Conservation (phyloP, 2,113 vertebrate genomes). For the Cochlearius cochlearius region DNA sequence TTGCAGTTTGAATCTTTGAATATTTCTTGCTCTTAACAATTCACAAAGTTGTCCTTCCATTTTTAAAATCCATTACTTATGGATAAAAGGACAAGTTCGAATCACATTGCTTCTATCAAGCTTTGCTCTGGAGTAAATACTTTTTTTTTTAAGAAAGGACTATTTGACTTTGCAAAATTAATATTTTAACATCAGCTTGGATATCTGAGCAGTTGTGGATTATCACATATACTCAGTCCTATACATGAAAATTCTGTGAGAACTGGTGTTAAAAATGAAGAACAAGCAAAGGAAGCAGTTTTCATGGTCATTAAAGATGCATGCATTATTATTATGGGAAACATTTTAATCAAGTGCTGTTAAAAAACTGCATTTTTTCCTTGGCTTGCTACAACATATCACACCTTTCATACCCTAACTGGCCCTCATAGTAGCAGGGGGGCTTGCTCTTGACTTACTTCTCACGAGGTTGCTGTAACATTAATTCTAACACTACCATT, state of each 20-base stretch:
- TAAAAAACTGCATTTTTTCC: constrained; percentile 6
- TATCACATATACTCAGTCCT: not conserved
- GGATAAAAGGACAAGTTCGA: not conserved
- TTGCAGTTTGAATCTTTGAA: not conserved
- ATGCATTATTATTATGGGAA: constrained; percentile 29
- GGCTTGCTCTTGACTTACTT: not conserved
- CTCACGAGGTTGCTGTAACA: not conserved
- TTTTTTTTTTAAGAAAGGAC: not conserved
- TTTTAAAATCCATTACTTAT: constrained; percentile 41
- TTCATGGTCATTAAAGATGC: constrained; percentile 20
- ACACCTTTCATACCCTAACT: not conserved
- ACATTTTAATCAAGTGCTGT: constrained; percentile 16
- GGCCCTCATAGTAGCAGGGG: not conserved
- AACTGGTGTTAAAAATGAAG: not conserved
- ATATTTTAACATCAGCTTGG: not conserved
- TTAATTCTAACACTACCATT: not conserved
- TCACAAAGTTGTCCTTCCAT: not conserved
- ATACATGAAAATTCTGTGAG: not conserved
- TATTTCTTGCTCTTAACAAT: not conserved
- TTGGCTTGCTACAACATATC: constrained; percentile 2
- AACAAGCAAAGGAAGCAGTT: constrained; percentile 15
- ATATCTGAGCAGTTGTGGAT: not conserved
- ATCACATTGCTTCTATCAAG: not conserved
- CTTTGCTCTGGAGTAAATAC: not conserved
- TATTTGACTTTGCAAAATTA: not conserved